Conservation (phyloP, 2,113 vertebrate species). For the Oreochromis tanganicae region DNA sequence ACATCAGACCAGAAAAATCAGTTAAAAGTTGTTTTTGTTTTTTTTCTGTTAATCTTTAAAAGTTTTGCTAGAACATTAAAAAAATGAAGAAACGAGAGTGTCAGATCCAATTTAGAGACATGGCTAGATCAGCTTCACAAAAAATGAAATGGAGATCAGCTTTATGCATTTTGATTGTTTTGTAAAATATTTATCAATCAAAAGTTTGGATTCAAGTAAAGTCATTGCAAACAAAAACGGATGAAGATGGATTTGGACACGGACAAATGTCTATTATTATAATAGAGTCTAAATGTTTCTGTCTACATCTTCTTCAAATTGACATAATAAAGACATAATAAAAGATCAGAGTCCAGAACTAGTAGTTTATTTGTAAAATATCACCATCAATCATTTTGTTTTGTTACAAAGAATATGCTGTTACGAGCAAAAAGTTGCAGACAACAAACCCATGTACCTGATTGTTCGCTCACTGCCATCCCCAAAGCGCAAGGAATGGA, state of each 20-base stretch:
- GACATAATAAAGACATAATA: neutral
- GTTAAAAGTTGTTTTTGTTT: neutral
- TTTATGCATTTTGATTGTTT: neutral
- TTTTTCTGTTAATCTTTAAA: neutral
- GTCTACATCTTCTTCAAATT: neutral
- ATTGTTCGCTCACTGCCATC: constrained; percentile 78
- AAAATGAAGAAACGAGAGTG: neutral
- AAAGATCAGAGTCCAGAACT: neutral
- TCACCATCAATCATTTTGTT: neutral
- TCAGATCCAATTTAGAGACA: neutral
- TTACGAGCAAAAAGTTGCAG: neutral
- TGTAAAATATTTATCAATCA: neutral
- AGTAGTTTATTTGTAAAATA: too few relatives aligned
- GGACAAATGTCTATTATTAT: neutral
- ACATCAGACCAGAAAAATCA: neutral
- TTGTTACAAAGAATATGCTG: neutral
- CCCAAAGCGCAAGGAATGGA: constrained; percentile 71
- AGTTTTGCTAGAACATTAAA: neutral
- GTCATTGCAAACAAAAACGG: neutral
- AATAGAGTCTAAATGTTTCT: neutral
- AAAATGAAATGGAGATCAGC: neutral
- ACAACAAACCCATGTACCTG: constrained; percentile 74
- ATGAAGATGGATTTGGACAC: neutral
- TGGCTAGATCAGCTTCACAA: neutral
- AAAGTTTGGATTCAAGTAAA: neutral